These are phyloP conservation scores for Coracias cyanogaster DNA, from an alignment of 2,797 vertebrate species.

Conservation along the genomic window DNA sequence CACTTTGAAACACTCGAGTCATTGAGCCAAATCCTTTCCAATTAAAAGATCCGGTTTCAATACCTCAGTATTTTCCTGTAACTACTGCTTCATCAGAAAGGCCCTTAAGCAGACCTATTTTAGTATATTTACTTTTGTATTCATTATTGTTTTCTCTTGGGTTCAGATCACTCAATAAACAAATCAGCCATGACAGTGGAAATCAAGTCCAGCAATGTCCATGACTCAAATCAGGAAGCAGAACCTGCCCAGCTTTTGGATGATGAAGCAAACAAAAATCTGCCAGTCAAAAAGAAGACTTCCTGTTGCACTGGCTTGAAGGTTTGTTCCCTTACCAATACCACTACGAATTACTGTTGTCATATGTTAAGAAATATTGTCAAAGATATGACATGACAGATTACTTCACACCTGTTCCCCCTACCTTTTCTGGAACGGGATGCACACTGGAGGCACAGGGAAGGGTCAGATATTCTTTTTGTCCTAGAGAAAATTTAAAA, in stretches of 20 bases:
- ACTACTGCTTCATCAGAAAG: not conserved
- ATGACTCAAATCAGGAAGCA: slow-evolving; percentile 5
- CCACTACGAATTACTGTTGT: not conserved
- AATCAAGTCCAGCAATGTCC: not conserved
- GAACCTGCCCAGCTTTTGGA: slow-evolving; percentile 27
- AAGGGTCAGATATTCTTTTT: not conserved
- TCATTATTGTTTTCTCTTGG: not conserved
- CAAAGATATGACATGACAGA: not conserved
- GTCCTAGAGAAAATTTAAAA: not conserved
- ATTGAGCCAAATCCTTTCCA: not conserved
- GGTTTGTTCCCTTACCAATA: slow-evolving; percentile 53
- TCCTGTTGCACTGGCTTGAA: slow-evolving; percentile 60
- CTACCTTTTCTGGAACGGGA: not conserved
- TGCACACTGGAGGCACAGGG: not conserved
- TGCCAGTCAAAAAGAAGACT: not conserved
- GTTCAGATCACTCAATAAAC: slow-evolving; percentile 16
- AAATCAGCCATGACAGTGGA: not conserved
- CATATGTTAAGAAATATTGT: not conserved
- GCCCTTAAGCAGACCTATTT: not conserved
- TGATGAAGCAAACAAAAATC: not conserved
- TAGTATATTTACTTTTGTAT: not conserved
- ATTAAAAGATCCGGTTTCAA: not conserved
- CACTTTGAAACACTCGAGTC: not conserved
- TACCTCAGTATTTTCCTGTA: not conserved
- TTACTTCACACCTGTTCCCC: not conserved